Percentiles rank a stretch among this genome's conserved stretches.
Evolutionary conservation across 23 tunicate species (phyloP).

Genomic region (Styela plicata): DNA sequence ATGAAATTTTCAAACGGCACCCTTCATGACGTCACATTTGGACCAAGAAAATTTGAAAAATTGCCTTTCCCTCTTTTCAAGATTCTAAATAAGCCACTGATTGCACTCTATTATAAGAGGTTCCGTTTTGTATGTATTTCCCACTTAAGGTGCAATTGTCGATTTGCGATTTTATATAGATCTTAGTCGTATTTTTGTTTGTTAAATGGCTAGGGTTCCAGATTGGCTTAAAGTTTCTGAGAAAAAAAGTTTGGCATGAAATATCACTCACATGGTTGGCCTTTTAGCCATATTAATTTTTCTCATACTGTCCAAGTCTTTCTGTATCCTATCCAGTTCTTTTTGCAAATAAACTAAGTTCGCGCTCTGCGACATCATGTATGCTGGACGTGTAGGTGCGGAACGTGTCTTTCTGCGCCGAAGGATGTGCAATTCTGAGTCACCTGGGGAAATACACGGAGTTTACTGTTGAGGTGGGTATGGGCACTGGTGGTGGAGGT

Average conservation of each 20-base stretch:
- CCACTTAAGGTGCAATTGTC: too few relatives aligned
- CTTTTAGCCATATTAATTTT: conserved; percentile 45
- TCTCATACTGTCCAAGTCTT: conserved; percentile 43
- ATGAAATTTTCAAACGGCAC: too few relatives aligned
- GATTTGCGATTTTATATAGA: not conserved
- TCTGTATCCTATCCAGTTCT: conserved; percentile 61
- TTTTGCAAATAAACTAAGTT: conserved; percentile 55
- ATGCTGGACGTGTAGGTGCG: conserved; percentile 67
- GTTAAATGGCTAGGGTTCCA: too few relatives aligned
- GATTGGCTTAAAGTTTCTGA: not conserved
- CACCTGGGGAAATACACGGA: conserved; percentile 22
- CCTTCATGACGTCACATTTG: too few relatives aligned
- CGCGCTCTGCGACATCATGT: conserved; percentile 61
- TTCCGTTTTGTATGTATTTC: too few relatives aligned
- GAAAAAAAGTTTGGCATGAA: not conserved
- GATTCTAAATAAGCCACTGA: too few relatives aligned
- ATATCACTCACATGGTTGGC: conserved; percentile 51
- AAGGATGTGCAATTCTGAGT: conserved; percentile 14
- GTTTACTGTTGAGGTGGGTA: too few relatives aligned
- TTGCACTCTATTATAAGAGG: too few relatives aligned
- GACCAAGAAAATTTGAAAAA: too few relatives aligned
- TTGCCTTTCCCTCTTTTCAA: too few relatives aligned
- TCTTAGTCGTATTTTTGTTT: not conserved
- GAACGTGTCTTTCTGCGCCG: conserved; percentile 52
- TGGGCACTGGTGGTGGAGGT: too few relatives aligned